A percentile compares a stretch with the other conserved stretches of the same genome.
phyloP scores from a whole-genome alignment of 1,140 invertebrate genomes.

The Scaptomyza hsui region DNA sequence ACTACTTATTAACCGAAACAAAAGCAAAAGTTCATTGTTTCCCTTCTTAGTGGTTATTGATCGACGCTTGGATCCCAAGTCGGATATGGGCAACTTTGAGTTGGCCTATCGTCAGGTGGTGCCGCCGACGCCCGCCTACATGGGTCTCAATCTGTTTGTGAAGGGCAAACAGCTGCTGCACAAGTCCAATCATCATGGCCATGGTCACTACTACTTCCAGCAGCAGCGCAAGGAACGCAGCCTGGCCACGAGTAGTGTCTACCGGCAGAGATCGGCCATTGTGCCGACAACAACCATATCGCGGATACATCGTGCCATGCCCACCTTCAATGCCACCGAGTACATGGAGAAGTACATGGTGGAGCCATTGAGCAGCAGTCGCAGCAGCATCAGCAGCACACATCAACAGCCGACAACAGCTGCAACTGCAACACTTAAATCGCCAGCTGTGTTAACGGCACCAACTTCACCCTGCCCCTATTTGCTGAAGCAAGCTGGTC shows the following conservation, averaged over 20 bases:
- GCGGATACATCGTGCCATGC: conserved; percentile 74
- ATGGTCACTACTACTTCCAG: conserved; percentile 63
- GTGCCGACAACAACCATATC: conserved; percentile 59
- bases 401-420: conserved; percentile 21
- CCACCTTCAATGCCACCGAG: conserved; percentile 80
- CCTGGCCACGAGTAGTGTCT: conserved; percentile 67
- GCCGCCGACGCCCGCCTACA: conserved; percentile 92
- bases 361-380: conserved; percentile 67
- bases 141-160: conserved; percentile 86
- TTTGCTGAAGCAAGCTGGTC: conserved; percentile 64
- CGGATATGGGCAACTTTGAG: conserved; percentile 94
- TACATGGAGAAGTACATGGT: conserved; percentile 80
- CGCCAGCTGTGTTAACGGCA: conserved; percentile 10
- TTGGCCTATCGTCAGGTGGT: conserved; percentile 90
- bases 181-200: conserved; percentile 56
- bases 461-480: conserved; percentile 52
- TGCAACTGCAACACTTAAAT: conserved; percentile 26
- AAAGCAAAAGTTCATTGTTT: background rate
- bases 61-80: conserved; percentile 89
- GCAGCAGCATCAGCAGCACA: conserved; percentile 59
- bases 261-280: conserved; percentile 66
- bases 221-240: conserved; percentile 68
- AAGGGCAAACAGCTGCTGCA: conserved; percentile 81
- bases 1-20: background rate
- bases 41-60: conserved; percentile 92